A percentile compares a stretch with the other conserved stretches of the same genome.
These are phyloP conservation scores for Alethe castanea DNA, from an alignment of 2,113 vertebrate genomes.

Conservation along the genomic window DNA sequence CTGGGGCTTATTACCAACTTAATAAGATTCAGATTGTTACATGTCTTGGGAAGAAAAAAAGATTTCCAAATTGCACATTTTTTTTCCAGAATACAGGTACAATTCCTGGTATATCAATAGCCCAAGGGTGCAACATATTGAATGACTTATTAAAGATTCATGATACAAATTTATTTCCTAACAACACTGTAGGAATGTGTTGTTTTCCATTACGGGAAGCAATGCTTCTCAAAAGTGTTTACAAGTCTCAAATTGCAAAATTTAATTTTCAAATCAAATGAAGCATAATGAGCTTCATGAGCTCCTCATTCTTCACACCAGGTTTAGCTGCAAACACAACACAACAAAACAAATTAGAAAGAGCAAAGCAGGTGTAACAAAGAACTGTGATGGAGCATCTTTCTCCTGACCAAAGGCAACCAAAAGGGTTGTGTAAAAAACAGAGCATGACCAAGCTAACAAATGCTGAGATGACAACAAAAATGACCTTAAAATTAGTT, in stretches of 20 bases:
- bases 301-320: background rate
- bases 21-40: conserved; percentile 26
- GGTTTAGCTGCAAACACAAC: background rate
- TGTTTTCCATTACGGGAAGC: conserved; percentile 34
- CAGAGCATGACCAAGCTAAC: background rate
- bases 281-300: conserved; percentile 23
- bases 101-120: conserved; percentile 34
- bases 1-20: conserved; percentile 19
- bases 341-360: background rate
- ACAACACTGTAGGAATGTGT: background rate
- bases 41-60: conserved; percentile 11
- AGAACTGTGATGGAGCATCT: background rate
- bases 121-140: conserved; percentile 29
- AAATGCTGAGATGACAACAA: background rate
- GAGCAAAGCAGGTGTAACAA: background rate
- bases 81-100: conserved; percentile 24
- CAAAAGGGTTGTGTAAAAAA: background rate
- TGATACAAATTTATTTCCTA: conserved; percentile 36
- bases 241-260: conserved; percentile 35
- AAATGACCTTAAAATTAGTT: background rate
- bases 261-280: conserved; percentile 40
- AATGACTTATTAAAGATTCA: conserved; percentile 64
- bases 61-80: conserved; percentile 21
- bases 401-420: background rate
- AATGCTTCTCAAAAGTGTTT: conserved; percentile 45